phyloP scores from a whole-genome alignment of 2,797 vertebrate genomes.

The Enteromius treurensis region DNA sequence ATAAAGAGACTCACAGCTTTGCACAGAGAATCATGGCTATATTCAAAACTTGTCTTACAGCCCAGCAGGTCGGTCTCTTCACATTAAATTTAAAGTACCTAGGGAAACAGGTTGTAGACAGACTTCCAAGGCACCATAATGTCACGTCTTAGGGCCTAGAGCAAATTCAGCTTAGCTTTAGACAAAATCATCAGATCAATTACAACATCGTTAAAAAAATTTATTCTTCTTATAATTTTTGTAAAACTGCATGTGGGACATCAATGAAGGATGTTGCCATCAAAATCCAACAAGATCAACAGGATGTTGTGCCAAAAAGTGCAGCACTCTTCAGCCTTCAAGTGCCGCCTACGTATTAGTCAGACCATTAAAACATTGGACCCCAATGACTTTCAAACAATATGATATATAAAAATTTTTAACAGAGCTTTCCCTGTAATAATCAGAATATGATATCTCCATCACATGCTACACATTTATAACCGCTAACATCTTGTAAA shows the following conservation, averaged over 20 bases:
- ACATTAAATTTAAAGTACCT: not conserved
- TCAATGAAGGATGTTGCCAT: not conserved
- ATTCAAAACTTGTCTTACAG: not conserved
- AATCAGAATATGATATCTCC: not conserved
- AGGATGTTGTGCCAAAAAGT: not conserved
- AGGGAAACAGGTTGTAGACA: not conserved
- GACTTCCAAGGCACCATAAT: not conserved
- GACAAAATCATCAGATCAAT: not conserved
- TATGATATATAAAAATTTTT: not conserved
- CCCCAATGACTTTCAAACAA: not conserved
- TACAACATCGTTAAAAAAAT: not conserved
- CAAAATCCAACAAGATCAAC: not conserved
- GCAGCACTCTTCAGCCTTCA: not conserved
- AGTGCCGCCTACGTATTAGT: not conserved
- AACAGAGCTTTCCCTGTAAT: not conserved
- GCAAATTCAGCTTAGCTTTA: not conserved
- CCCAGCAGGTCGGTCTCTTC: not conserved
- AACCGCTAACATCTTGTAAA: not conserved
- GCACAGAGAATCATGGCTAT: not conserved
- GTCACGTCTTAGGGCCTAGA: not conserved
- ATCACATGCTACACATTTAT: not conserved
- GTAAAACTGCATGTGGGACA: not conserved
- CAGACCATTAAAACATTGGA: not conserved
- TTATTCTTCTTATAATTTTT: no score
- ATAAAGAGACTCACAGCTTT: slow-evolving; percentile 11